Evolutionary conservation across 2,888 invertebrate genomes (phyloP), one percentile per base, ranked within the genome.

Genomic region (Hydropsyche betteni): DNA sequence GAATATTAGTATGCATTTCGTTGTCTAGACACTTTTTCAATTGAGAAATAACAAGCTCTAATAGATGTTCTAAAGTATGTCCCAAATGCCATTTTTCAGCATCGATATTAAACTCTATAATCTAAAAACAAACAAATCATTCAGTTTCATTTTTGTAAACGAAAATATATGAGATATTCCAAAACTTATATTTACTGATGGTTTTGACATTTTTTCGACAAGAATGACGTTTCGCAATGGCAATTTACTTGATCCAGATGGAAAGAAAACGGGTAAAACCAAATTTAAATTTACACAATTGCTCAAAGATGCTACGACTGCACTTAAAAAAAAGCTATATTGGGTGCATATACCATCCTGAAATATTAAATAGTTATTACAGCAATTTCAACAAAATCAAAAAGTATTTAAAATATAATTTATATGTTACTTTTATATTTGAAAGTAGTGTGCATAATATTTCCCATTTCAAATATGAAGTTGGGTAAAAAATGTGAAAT

Each of bases 401-500:
- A 44, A 53, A 10, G 36, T 24, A 68, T n/a, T 1, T 7, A 74
- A 74, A 33, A 51, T 38, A 38, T 64, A 24, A 24, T 24, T 24
- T 24, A 24, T 24, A 24, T 24, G 24, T 24, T 24, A 92, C 92
- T 85, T 91, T 92, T 77, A 86, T 85, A 82, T 92, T 89, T 38
- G 89, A 88, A n/a, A 96, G 85, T 77, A 95, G 84, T 81, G 95
- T 94, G 83, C 97, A 96, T 0, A 98, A 86, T 81, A 95, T 94
- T 80, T 93, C 93, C 97, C 98, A 98, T 83, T 98, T 98, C 72
- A 98, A 86, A 74, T 92, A 92, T 0, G 95, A 94, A 0, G 97
- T 97, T 0, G 98, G 98, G 84, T 96, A 98, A 86, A 99, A 98
- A 0, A 96, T 96, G 84, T 98, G 96, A 82, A 97, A 98, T 82